These are phyloP conservation scores for Octodon degus DNA, from an alignment of 2,113 vertebrate species.

Conservation along the genomic window DNA sequence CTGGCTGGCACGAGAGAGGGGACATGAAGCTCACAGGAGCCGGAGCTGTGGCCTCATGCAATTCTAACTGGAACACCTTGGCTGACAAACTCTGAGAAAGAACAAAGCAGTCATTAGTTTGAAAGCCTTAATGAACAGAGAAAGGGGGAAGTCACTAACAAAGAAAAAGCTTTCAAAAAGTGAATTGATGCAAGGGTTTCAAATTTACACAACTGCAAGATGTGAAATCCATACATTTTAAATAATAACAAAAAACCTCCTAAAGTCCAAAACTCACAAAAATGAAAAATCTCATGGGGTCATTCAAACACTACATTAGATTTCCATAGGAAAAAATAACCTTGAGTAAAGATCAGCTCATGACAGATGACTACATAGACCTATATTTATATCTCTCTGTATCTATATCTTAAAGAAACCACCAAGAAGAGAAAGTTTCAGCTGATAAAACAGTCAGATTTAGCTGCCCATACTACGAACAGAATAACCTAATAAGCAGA, in stretches of 20 bases:
- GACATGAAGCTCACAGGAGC: background rate
- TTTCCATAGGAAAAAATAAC: background rate
- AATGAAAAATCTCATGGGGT: background rate
- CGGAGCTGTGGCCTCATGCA: background rate
- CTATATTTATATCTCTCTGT: background rate
- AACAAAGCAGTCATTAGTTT: constrained; percentile 1
- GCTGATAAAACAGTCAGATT: background rate
- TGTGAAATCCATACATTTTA: background rate
- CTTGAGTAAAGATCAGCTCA: background rate
- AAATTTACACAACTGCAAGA: background rate
- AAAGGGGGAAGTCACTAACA: background rate
- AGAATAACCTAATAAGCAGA: background rate
- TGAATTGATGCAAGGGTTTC: background rate
- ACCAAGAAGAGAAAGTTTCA: background rate
- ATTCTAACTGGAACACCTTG: background rate
- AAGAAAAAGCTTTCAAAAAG: background rate
- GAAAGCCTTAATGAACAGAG: background rate
- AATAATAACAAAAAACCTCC: constrained; percentile 32
- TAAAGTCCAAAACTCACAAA: background rate
- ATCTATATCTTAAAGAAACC: background rate
- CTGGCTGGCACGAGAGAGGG: background rate
- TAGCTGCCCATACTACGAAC: background rate
- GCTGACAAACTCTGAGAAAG: background rate
- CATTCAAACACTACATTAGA: background rate
- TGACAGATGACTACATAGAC: background rate